Evolutionary conservation across 2,797 vertebrate genomes (phyloP).

Genomic region (Simalia tracyae): DNA sequence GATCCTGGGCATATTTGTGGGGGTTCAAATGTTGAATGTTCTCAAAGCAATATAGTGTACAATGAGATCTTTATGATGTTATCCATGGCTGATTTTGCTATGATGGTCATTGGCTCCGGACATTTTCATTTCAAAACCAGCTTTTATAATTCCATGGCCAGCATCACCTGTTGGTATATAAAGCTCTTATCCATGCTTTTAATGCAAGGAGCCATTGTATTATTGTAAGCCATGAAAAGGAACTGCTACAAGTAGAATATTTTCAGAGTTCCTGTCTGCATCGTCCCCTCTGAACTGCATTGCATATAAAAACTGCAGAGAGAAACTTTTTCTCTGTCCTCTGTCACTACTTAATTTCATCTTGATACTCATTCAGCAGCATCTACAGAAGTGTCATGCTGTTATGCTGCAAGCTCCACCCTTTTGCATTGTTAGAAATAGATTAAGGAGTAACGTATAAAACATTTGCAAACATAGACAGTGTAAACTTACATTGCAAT

Average conservation of each 20-base stretch:
- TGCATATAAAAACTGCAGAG: neutral
- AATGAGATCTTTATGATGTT: conserved; percentile 17
- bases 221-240: neutral
- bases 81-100: neutral
- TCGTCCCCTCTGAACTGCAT: neutral
- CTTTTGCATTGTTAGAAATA: neutral
- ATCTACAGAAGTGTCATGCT: neutral
- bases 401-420: neutral
- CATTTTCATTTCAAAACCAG: neutral
- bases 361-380: neutral
- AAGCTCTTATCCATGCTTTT: rapidly evolving
- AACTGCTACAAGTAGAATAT: rapidly evolving
- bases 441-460: neutral
- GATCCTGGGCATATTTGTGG: neutral
- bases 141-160: neutral
- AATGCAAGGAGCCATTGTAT: neutral
- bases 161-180: neutral
- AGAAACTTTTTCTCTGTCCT: neutral
- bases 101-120: neutral
- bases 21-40: conserved; percentile 1
- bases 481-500: neutral
- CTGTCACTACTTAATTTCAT: neutral
- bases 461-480: neutral
- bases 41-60: neutral
- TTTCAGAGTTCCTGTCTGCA: neutral